These are phyloP conservation scores for Aurelia sp. DNA, from an alignment of 30 jellyfish, hydroid and myxozoan genomes.

Conservation along the genomic window DNA sequence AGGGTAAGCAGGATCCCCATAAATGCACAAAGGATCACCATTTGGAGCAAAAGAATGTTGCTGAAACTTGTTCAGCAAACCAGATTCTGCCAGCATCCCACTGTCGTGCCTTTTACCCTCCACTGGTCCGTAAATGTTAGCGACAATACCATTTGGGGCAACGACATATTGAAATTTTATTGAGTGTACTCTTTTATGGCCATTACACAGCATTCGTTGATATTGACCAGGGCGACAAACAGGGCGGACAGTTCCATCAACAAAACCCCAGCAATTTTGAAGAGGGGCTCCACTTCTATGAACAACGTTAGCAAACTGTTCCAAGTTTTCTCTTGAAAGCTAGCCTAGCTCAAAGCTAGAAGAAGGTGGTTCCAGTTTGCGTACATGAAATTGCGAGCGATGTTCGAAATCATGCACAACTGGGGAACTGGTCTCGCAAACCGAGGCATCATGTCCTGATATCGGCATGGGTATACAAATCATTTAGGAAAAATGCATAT, in stretches of 20 bases:
- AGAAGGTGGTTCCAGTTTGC: constrained; percentile 32
- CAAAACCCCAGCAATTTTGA: constrained; percentile 23
- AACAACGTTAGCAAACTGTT: background rate
- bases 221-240: constrained; percentile 59
- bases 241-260: constrained; percentile 78
- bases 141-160: constrained; percentile 61
- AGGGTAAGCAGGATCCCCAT: no score
- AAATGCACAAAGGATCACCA: background rate
- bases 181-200: constrained; percentile 74
- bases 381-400: background rate
- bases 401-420: constrained; percentile 28
- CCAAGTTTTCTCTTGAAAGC: constrained; percentile 3
- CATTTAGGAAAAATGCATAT: constrained; percentile 29
- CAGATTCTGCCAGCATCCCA: constrained; percentile 28
- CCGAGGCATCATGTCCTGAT: constrained; percentile 44
- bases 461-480: constrained; percentile 60
- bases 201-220: constrained; percentile 63
- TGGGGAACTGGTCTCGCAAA: constrained; percentile 64
- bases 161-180: constrained; percentile 55
- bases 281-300: constrained; percentile 14
- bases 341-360: constrained; percentile 35
- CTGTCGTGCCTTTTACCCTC: constrained; percentile 40
- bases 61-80: constrained; percentile 4
- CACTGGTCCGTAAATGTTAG: constrained; percentile 13
- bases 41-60: background rate